Base-by-base conservation (phyloP, 1,140 invertebrate genomes). In the Lerema accius region DNA sequence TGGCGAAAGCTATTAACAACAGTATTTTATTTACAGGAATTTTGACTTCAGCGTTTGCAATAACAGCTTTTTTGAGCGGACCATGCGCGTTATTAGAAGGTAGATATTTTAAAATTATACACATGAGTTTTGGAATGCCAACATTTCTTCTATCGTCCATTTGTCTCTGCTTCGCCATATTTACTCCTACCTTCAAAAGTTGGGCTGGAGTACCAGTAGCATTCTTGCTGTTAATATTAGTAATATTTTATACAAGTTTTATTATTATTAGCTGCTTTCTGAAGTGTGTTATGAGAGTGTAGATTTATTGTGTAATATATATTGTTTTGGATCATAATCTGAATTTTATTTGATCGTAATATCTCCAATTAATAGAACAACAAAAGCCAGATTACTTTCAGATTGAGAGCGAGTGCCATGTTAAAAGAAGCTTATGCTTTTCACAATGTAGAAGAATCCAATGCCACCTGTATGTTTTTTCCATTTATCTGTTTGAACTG, bases 71-170 rank as follows among this genome's bases (percentile, higher is more conserved):
- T 49, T 9, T 69, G 19, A 42, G 39, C 13, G 75, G 76, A 1
- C 69, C 71, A 0, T 69, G 49, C 23, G 73, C 56, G 5, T 65
- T 70, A 35, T 67, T 50, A n/a, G 56, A 50, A 0, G 60, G 66
- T 6, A 40, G 45, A 4, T 28, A 62, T 37, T 49, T 65, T 6
- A 73, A 66, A 62, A 45, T 76, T 1, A 0, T 69, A 0, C 76
- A 83, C 53, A 60, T 73, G 14, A 42, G 42, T 10, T 62, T 76
- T 35, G 78, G 78, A n/a, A 69, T 81, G 16, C 69, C 69, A 5
- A 65, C 76, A 0, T 83, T 83, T 51, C 16, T 78, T 5, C 43
- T 71, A 37, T 81, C 76, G n/a, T 72, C 71, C 2, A 51, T 83
- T 0, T 65, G 76, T 50, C 42, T 83, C n/a, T 72, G 69, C 37